phyloP scores from a whole-genome alignment of 2,797 vertebrate genomes.

The Coreius guichenoti region DNA sequence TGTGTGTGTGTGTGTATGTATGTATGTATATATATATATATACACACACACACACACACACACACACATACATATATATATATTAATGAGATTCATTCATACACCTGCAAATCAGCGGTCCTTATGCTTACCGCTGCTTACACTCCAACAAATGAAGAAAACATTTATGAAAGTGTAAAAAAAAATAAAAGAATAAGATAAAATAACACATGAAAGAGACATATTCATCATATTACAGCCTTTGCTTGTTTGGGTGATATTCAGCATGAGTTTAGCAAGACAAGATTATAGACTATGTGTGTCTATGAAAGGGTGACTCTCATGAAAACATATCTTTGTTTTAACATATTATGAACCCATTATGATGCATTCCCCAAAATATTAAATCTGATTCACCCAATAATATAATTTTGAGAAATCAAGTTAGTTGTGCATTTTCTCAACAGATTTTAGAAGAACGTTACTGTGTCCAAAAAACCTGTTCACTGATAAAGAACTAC shows the following conservation, averaged over 20 bases:
- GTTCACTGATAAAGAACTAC: neutral
- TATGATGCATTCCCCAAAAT: neutral
- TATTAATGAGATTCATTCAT: neutral
- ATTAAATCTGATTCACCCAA: neutral
- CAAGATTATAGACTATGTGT: neutral
- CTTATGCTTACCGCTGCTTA: neutral
- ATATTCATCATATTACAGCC: neutral
- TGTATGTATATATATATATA: too few species aligned
- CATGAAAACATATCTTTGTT: neutral
- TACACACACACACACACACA: too few species aligned
- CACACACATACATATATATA: too few species aligned
- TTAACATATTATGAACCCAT: neutral
- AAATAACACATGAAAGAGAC: neutral
- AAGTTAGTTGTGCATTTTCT: neutral
- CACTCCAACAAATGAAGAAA: neutral
- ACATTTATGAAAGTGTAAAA: neutral
- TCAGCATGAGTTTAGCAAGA: slow-evolving; percentile 18
- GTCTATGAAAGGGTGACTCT: neutral
- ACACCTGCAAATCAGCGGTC: neutral
- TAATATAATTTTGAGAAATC: neutral
- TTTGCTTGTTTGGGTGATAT: slow-evolving; percentile 29
- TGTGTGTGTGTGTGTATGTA: too few species aligned
- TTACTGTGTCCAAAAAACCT: neutral
- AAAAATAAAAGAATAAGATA: neutral
- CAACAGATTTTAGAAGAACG: neutral